Conservation (phyloP, 2,113 vertebrate species). For the Platysternon megacephalum region DNA sequence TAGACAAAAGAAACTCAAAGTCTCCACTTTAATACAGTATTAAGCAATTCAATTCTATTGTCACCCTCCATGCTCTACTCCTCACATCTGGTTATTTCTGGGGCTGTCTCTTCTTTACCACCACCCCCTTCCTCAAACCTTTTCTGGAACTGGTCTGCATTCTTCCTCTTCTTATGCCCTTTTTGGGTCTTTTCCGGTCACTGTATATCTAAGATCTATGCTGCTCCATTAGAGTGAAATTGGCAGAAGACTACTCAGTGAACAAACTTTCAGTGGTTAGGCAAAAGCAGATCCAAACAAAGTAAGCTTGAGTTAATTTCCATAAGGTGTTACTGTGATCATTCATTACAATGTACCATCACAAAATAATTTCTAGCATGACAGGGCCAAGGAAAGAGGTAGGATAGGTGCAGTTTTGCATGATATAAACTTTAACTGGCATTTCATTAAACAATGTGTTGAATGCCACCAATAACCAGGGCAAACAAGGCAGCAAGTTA, state of each 20-base stretch:
- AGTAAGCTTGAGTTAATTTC: background rate
- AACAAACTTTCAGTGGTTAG: background rate
- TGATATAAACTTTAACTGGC: background rate
- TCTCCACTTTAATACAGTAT: background rate
- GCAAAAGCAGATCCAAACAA: background rate
- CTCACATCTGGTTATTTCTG: background rate
- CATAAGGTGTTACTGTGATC: background rate
- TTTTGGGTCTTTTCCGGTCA: background rate
- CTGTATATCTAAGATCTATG: background rate
- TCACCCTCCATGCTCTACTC: conserved; percentile 18
- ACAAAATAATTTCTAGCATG: background rate
- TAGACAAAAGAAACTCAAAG: background rate
- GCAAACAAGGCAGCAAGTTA: background rate
- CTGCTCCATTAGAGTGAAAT: background rate
- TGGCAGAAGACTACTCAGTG: background rate
- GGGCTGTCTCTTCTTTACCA: background rate
- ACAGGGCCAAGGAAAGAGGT: fast-evolving
- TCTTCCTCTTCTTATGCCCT: background rate
- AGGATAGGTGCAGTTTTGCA: background rate
- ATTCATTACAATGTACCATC: background rate
- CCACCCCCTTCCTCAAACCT: background rate
- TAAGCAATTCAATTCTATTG: background rate
- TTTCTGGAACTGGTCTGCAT: background rate
- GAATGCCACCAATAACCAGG: background rate
- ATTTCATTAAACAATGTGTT: background rate